These are phyloP conservation scores for Falco biarmicus DNA, from an alignment of 2,797 vertebrate genomes.

Conservation along the genomic window DNA sequence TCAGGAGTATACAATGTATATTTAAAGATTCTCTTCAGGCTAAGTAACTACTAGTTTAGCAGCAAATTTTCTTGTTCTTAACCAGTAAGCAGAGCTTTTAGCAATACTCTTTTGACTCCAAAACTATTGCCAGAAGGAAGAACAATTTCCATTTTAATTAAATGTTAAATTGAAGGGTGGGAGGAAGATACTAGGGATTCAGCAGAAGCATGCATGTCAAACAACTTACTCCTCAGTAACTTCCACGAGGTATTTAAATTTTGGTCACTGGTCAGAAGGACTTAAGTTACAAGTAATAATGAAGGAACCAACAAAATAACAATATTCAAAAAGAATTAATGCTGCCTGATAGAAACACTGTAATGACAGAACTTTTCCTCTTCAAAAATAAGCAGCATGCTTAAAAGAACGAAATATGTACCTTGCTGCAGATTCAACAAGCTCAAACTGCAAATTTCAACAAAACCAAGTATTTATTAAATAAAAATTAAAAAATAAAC, in stretches of 20 bases:
- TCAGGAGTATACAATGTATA: background rate
- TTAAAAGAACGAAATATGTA: background rate
- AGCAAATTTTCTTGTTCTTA: background rate
- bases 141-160: background rate
- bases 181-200: background rate
- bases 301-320: background rate
- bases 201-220: background rate
- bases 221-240: background rate
- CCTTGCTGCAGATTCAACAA: background rate
- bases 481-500: background rate
- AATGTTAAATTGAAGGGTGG: background rate
- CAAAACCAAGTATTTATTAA: background rate
- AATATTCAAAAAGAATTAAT: background rate
- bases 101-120: background rate
- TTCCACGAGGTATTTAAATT: background rate
- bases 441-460: background rate
- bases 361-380: background rate
- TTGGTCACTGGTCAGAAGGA: background rate
- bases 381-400: background rate
- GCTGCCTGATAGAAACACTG: background rate
- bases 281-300: background rate
- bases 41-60: background rate
- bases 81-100: background rate
- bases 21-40: background rate
- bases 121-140: background rate